Percentiles rank a stretch among this genome's conserved stretches.
phyloP scores from a whole-genome alignment of 2,888 invertebrate species.

The Tineola bisselliella region DNA sequence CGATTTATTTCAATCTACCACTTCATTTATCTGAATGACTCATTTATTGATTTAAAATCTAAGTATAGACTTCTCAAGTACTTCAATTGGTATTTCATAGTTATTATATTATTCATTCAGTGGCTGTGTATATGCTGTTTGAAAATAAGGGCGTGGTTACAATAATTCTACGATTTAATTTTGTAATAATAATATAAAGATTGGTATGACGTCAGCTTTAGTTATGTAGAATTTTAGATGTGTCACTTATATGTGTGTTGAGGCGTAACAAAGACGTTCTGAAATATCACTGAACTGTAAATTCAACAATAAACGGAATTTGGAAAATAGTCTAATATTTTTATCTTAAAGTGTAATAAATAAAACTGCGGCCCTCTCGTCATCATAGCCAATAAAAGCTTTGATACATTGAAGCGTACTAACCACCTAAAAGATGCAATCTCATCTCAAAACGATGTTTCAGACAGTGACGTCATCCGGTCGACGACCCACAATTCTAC shows the following conservation, averaged over 20 bases:
- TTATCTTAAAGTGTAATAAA: background rate
- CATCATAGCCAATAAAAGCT: constrained; percentile 12
- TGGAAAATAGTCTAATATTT: no score
- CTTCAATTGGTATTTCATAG: no score
- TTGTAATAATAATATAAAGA: no score
- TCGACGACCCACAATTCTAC: constrained; percentile 35
- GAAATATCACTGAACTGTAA: background rate
- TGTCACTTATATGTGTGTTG: background rate
- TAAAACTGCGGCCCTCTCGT: background rate
- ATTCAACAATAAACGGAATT: background rate
- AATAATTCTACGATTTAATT: no score
- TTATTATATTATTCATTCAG: no score
- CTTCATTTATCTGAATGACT: background rate
- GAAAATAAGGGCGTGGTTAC: no score
- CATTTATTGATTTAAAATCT: no score
- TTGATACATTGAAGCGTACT: constrained; percentile 5
- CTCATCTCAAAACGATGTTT: constrained; percentile 23
- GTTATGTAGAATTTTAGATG: no score
- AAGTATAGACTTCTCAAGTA: no score
- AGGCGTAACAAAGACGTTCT: background rate
- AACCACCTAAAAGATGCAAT: constrained; percentile 5
- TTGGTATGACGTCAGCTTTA: no score
- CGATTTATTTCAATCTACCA: no score
- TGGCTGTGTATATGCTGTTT: no score
- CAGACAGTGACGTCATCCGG: constrained; percentile 45